Conservation (phyloP, 2,888 invertebrate genomes). For the Eupithecia insigniata region DNA sequence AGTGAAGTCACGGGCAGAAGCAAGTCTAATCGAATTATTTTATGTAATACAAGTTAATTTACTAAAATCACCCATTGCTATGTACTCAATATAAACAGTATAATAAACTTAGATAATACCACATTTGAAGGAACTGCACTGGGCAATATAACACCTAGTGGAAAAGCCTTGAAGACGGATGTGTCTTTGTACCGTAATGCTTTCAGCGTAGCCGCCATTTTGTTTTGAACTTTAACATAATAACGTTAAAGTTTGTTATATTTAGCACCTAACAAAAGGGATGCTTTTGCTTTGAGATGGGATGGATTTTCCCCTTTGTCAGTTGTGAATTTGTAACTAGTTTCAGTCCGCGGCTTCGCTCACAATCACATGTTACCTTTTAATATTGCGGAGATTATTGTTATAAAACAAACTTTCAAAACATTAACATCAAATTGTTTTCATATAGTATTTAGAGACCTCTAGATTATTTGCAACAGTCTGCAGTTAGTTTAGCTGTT, state of each 20-base stretch:
- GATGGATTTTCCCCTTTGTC: constrained; percentile 8
- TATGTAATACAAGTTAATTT: too few species aligned
- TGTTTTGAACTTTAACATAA: constrained; percentile 2
- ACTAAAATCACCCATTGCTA: too few species aligned
- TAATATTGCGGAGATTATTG: background rate
- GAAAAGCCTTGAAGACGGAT: constrained; percentile 1
- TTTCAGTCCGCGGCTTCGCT: background rate
- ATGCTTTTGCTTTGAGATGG: constrained; percentile 3
- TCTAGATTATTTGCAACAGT: background rate
- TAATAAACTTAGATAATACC: background rate
- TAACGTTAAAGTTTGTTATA: background rate
- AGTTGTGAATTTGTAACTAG: background rate
- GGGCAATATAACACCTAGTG: background rate
- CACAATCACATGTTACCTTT: rapidly evolving
- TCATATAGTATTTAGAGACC: background rate
- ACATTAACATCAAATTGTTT: background rate
- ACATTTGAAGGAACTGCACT: background rate
- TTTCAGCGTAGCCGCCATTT: background rate
- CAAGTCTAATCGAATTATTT: too few species aligned
- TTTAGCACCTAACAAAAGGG: constrained; percentile 8
- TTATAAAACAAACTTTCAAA: background rate
- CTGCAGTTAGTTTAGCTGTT: background rate
- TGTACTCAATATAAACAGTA: background rate
- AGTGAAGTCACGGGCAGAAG: too few species aligned
- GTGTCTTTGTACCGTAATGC: background rate